phyloP scores from a whole-genome alignment of 1,140 invertebrate genomes.

The Ceratina japonica region DNA sequence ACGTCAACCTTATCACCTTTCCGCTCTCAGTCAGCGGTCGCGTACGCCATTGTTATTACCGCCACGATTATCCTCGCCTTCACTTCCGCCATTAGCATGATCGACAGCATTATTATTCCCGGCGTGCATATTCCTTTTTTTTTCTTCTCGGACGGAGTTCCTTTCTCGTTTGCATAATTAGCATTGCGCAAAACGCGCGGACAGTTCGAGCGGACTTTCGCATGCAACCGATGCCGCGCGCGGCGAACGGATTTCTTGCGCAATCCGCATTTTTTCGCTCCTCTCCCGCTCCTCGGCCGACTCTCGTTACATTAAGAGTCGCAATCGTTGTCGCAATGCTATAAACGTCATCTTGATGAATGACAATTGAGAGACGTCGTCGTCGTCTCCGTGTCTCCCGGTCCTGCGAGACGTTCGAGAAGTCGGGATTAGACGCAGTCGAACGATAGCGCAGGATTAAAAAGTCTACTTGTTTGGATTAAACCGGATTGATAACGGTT shows the following conservation, averaged over 20 bases:
- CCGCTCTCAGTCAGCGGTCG: slow-evolving; percentile 31
- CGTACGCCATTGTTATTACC: slow-evolving; percentile 52
- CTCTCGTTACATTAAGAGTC: background rate
- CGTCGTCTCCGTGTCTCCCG: background rate
- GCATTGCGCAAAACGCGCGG: slow-evolving; percentile 57
- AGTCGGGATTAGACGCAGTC: background rate
- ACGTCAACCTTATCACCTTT: slow-evolving; percentile 55
- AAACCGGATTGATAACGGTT: no score
- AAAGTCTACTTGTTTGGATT: no score
- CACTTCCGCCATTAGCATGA: slow-evolving; percentile 59
- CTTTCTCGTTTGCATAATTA: slow-evolving; percentile 60
- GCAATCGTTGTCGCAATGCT: background rate
- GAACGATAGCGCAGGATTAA: background rate
- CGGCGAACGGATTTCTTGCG: slow-evolving; percentile 30
- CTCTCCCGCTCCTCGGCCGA: no score
- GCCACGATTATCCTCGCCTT: slow-evolving; percentile 55
- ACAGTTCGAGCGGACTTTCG: slow-evolving; percentile 27
- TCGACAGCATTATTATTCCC: slow-evolving; percentile 64
- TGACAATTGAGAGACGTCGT: background rate
- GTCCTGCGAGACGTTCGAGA: background rate
- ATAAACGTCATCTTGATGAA: slow-evolving; percentile 1
- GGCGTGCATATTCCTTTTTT: slow-evolving; percentile 41
- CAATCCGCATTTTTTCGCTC: slow-evolving; percentile 2
- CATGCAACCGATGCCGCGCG: slow-evolving; percentile 26
- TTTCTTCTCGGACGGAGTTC: slow-evolving; percentile 42